Conservation (phyloP, 64 coral and sea anemone genomes). For the Stylophora pistillata region DNA sequence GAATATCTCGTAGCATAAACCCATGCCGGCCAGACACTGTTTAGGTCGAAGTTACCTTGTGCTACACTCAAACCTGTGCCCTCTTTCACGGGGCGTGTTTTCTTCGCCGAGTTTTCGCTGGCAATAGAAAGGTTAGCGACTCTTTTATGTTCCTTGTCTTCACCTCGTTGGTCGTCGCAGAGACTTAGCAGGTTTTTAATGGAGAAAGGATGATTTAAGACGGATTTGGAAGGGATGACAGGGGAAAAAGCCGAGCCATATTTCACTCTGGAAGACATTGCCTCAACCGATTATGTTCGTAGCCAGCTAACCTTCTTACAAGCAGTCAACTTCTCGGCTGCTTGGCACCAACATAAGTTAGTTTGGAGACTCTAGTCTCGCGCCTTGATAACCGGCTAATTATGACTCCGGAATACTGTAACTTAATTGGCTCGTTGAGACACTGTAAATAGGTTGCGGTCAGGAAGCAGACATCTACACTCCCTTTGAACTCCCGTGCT, state of each 20-base stretch:
- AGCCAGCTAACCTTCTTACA: conserved; percentile 3
- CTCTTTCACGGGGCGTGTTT: not conserved
- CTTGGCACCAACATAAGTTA: conserved; percentile 48
- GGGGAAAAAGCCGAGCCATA: conserved; percentile 51
- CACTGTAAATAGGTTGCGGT: conserved; percentile 37
- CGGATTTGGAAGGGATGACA: conserved; percentile 44
- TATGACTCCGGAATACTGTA: conserved; percentile 26
- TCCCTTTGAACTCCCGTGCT: conserved; percentile 35
- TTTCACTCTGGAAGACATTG: conserved; percentile 41
- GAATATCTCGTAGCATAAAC: conserved; percentile 53
- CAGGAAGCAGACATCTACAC: conserved; percentile 34
- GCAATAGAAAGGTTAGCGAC: not conserved
- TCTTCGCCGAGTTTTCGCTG: not conserved
- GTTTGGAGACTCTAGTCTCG: conserved; percentile 28
- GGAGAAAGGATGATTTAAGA: conserved; percentile 51
- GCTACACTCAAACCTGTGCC: not conserved
- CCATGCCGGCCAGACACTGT: conserved; percentile 16
- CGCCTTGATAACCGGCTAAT: conserved; percentile 38
- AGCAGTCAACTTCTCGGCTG: conserved; percentile 46
- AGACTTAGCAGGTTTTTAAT: conserved; percentile 42
- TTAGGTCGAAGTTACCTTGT: not conserved
- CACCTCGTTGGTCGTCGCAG: not conserved
- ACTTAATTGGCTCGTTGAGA: conserved; percentile 26
- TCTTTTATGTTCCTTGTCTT: not conserved
- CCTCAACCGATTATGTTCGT: not conserved